phyloP scores from a whole-genome alignment of 2,888 invertebrate species.

The Acrobasis suavella region DNA sequence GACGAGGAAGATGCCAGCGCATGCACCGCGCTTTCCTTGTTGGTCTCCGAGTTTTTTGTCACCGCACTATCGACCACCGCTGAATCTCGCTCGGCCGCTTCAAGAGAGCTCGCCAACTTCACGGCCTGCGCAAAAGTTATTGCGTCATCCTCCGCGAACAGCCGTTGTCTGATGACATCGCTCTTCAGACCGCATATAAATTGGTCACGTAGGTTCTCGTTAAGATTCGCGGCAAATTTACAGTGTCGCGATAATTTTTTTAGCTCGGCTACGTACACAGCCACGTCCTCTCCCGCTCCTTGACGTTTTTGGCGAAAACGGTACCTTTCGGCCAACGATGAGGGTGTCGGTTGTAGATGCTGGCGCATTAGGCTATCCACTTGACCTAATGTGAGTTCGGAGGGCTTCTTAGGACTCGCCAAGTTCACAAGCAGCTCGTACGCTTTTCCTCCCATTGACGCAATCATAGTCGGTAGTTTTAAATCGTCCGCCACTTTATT shows the following conservation, averaged over 20 bases:
- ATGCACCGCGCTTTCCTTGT: not conserved
- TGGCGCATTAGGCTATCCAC: conserved; percentile 1
- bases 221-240: conserved; percentile 10
- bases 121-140: conserved; percentile 22
- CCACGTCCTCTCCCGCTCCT: conserved; percentile 4
- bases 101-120: conserved; percentile 25
- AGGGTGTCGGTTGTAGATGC: not conserved
- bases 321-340: conserved; percentile 14
- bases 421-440: not conserved
- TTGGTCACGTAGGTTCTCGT: conserved; percentile 24
- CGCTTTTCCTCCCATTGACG: not conserved
- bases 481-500: not conserved
- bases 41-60: not conserved
- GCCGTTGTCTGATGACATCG: conserved; percentile 27
- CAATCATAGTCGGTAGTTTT: not conserved
- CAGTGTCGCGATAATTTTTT: conserved; percentile 20
- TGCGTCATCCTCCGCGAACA: conserved; percentile 29
- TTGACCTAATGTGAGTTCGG: not conserved
- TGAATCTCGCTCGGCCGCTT: conserved; percentile 29
- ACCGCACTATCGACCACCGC: not conserved
- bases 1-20: not conserved
- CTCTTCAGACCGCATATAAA: conserved; percentile 27
- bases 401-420: not conserved
- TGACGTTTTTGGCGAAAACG: conserved; percentile 20
- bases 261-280: conserved; percentile 18